Evolutionary conservation across 1,140 invertebrate genomes (phyloP).

Genomic region (Drosophila pruinosa): DNA sequence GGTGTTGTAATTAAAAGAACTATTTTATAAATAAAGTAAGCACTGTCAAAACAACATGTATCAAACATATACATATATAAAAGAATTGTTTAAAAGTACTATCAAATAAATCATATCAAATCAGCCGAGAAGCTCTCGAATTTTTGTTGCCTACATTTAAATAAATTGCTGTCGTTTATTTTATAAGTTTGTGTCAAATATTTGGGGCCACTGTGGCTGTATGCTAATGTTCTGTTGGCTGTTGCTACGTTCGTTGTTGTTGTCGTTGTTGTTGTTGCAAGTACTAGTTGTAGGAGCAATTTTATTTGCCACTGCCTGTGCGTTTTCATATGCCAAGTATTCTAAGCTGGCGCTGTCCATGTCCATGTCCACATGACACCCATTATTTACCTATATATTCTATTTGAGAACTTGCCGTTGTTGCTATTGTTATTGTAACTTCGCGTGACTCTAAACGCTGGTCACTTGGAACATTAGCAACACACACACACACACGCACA

Average conservation of each 20-base stretch:
- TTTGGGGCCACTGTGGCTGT: conserved; percentile 1
- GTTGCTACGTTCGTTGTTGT: neutral
- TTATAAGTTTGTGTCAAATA: neutral
- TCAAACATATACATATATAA: too few relatives aligned
- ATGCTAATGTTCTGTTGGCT: conserved; percentile 21
- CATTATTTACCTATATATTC: conserved; percentile 51
- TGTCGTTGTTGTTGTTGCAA: conserved; percentile 9
- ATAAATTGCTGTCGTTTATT: neutral
- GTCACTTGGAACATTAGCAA: conserved; percentile 66
- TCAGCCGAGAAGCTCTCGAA: too few relatives aligned
- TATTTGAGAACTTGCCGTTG: conserved; percentile 26
- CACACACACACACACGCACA: neutral
- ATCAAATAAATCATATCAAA: too few relatives aligned
- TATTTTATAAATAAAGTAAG: too few relatives aligned
- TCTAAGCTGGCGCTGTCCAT: conserved; percentile 2
- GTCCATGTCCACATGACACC: conserved; percentile 47
- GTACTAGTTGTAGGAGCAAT: neutral
- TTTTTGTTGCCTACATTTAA: neutral
- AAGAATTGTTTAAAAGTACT: too few relatives aligned
- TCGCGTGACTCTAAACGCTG: conserved; percentile 72
- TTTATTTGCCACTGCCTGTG: neutral
- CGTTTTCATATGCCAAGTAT: conserved; percentile 3
- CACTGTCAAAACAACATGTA: too few relatives aligned
- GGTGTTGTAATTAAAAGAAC: too few relatives aligned
- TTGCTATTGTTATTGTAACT: conserved; percentile 55